Base-by-base conservation (phyloP, 2,888 invertebrate species). In the Cryptophagus acutangulus region DNA sequence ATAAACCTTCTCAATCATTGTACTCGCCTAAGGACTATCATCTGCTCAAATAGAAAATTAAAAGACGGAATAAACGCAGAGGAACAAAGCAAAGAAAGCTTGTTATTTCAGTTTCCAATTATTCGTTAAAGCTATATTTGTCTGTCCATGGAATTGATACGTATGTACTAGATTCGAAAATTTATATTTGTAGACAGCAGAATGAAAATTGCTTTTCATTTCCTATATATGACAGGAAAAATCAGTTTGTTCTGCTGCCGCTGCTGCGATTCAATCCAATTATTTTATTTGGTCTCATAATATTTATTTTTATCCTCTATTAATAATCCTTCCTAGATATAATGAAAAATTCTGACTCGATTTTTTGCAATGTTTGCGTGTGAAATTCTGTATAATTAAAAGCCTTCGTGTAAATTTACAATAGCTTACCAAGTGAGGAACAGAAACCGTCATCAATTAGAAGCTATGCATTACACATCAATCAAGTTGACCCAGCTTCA, bases 41-140 rank as follows among this genome's bases (percentile, higher is more conserved):
- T 52, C 52, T 54, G 54, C 41, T 51, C 47, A 49, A 52, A 54
- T 47, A 52, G 49, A 51, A 54, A 54, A 57, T 58, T 53, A 54
- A 54, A 56, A 55, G 52, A 51, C 48, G 46, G 38, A 37, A 40
- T 40, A 45, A 43, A 49, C 41, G 51, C n/a, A n/a, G 26, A n/a
- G 3, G n/a, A 49, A 46, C 49, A 54, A 55, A 55, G 53, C 49
- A 50, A 57, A 57, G 57, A 56, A 57, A 54, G 51, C 55, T 59
- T 54, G 57, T 61, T 58, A 61, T 58, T 58, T 59, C 55, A 48
- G 51, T 55, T 58, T 59, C 56, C 58, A 59, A 60, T 60, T 59
- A 60, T 48, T 49, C 46, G 52, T 50, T 49, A 33, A 35, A 30
- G 29, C 45, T 47, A 40, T 43, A 46, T 43, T 46, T 41, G 46